Conservation (phyloP, 2,888 invertebrate species). For the Tachina grossa region DNA sequence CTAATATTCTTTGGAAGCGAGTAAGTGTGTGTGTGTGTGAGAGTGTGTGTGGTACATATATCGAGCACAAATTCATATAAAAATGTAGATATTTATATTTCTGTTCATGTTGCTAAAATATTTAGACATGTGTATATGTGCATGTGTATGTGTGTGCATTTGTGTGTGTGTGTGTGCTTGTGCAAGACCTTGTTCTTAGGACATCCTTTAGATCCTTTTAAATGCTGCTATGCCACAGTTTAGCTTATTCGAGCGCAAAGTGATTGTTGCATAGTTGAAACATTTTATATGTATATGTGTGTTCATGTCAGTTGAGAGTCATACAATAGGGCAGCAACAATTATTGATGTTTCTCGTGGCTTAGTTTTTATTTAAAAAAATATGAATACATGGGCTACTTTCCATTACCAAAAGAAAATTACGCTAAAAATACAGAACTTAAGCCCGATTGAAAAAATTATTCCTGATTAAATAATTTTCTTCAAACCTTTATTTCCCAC, state of each 20-base stretch:
- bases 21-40: neutral
- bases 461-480: too few species aligned
- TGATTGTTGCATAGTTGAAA: conserved; percentile 66
- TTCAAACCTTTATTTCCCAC: too few species aligned
- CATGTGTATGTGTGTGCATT: neutral
- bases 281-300: conserved; percentile 24
- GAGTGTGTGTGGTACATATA: neutral
- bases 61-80: conserved; percentile 6
- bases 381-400: too few species aligned
- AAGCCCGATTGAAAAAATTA: too few species aligned
- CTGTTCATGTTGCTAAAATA: conserved; percentile 13
- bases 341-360: neutral
- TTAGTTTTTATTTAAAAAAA: too few species aligned
- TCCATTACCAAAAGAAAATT: too few species aligned
- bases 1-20: conserved; percentile 31
- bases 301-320: neutral
- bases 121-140: neutral
- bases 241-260: conserved; percentile 68
- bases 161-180: conserved; percentile 5
- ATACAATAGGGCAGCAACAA: conserved; percentile 16
- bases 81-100: conserved; percentile 34
- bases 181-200: conserved; percentile 32
- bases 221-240: conserved; percentile 69
- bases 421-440: too few species aligned
- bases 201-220: conserved; percentile 65